Conservation (phyloP, 2,113 vertebrate genomes). For the Phalacrocorax aristotelis region DNA sequence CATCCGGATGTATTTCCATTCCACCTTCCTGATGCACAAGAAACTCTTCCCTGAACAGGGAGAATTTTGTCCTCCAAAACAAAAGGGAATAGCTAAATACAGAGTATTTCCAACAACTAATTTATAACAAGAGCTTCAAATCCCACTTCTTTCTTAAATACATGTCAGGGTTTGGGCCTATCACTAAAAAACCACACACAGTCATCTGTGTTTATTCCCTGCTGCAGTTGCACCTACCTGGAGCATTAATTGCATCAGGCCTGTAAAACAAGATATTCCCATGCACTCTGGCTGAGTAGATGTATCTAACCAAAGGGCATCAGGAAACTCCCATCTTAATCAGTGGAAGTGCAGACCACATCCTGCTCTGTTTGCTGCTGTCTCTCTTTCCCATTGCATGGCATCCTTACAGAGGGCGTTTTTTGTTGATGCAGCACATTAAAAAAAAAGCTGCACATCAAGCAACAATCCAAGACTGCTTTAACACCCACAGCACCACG, state of each 20-base stretch:
- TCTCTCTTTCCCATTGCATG: neutral
- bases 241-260: neutral
- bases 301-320: neutral
- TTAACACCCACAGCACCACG: conserved; percentile 55
- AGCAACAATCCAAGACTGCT: conserved; percentile 8
- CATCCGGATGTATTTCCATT: neutral
- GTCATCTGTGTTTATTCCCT: neutral
- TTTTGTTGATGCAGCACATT: conserved; percentile 23
- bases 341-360: neutral
- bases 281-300: neutral
- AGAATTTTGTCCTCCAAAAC: neutral
- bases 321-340: neutral
- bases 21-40: neutral
- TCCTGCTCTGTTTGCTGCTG: neutral
- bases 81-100: neutral
- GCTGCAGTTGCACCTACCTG: neutral
- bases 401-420: neutral
- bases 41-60: neutral
- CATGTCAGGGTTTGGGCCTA: neutral
- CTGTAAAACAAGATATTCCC: neutral
- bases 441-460: neutral
- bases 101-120: neutral
- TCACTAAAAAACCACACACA: neutral
- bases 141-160: neutral
- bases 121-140: neutral